Evolutionary conservation across 2,888 invertebrate genomes (phyloP).

Genomic region (Hemicrepidius hirtus): DNA sequence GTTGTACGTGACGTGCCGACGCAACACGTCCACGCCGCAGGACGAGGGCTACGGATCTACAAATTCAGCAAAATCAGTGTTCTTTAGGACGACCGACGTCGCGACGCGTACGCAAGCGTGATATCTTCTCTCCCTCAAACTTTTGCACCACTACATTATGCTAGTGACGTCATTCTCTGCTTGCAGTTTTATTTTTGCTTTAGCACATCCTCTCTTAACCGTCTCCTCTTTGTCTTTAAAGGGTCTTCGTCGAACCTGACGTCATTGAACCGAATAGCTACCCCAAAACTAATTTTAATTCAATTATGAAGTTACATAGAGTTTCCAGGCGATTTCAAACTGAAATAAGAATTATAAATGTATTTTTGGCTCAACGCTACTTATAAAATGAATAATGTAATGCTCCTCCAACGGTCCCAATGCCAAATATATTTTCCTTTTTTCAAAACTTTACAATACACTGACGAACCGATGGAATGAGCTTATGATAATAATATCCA

Average conservation of each 20-base stretch:
- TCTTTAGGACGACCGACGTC: conserved; percentile 51
- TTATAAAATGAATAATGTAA: not conserved
- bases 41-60: conserved; percentile 55
- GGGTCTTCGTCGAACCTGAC: conserved; percentile 31
- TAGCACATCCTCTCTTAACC: conserved; percentile 20
- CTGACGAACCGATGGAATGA: no score
- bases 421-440: no score
- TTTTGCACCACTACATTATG: conserved; percentile 41
- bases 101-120: conserved; percentile 57
- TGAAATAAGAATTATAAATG: conserved; percentile 8
- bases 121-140: conserved; percentile 43
- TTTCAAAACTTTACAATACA: no score
- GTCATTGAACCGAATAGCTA: conserved; percentile 27
- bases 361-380: not conserved
- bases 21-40: conserved; percentile 50
- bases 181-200: conserved; percentile 46
- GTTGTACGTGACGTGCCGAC: conserved; percentile 40
- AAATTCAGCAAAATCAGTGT: conserved; percentile 50
- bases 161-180: conserved; percentile 44
- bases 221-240: conserved; percentile 34
- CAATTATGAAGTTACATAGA: conserved; percentile 14
- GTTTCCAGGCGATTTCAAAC: conserved; percentile 2
- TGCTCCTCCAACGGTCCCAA: no score
- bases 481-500: no score
- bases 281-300: conserved; percentile 25